Base-by-base conservation (phyloP, 1,140 invertebrate genomes). In the Drosophila funebris region DNA sequence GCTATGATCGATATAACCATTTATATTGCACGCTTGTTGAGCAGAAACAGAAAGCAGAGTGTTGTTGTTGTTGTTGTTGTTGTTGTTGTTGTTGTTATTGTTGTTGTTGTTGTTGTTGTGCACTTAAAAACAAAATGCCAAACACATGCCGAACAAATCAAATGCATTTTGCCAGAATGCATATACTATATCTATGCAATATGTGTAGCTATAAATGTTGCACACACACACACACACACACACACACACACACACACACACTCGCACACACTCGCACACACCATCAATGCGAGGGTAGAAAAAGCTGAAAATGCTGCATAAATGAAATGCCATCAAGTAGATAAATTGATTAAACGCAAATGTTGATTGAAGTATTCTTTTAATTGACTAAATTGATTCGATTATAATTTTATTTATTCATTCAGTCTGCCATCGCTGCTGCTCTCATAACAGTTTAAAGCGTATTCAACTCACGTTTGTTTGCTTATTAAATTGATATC, bases 1-100 rank as follows among this genome's bases (percentile, higher is more conserved):
- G 24, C 60, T 60, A 73, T 81, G 78, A 76, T 81, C 69, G 78
- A 81, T 81, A 81, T 61, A 54, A 64, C 78, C 78, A 81, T 81
- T 81, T 81, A 73, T 73, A 64, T 72, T 60, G 72, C 76, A 72
- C 72, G 56, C 79, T 80, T 76, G 66, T 73, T 63, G 71, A 72
- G 56, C 72, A 53, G 46, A 16, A 79, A 71, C 64, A 64, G 70
- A 79, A 46, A 57, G 54, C 57, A 60, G 31, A 64, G 46, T 43
- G 14, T 31, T 58, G 27, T 44, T 43, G n/a, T 44, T 44, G 13
- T 9, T 48, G 29, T 16, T 57, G 5, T 11, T 56, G 33, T 27
- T 56, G 14, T 39, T 39, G 13, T 16, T 43, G 16, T 18, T 43
- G 2, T 43, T 41, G 16, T 41, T 41, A 14, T 5, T 39, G 37